Conservation (phyloP, 2,113 vertebrate genomes). For the Nothocercus nigrocapillus region DNA sequence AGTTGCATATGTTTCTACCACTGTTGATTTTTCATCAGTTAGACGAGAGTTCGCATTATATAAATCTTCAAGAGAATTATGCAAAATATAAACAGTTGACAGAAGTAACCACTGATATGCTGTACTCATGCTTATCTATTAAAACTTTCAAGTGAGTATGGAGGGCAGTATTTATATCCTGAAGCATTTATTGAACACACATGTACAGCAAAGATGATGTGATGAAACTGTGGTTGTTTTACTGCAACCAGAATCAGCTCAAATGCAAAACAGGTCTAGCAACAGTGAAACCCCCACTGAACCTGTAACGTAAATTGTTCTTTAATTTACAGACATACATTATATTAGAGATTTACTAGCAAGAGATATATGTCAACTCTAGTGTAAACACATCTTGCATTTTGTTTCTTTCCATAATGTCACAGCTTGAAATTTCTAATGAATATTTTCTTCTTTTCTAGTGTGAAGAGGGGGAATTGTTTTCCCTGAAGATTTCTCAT, state of each 20-base stretch:
- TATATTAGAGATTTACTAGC: not conserved
- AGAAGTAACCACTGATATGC: not conserved
- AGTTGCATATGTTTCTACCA: not conserved
- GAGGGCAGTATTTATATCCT: not conserved
- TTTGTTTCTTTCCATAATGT: not conserved
- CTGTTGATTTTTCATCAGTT: not conserved
- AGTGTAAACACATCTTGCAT: not conserved
- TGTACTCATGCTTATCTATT: not conserved
- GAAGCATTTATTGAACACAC: not conserved
- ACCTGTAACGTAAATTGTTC: not conserved
- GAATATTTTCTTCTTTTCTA: not conserved
- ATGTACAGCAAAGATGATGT: not conserved
- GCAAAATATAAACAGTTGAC: not conserved
- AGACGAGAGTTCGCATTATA: not conserved
- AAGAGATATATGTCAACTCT: not conserved
- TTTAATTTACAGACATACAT: not conserved
- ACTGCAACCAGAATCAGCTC: not conserved
- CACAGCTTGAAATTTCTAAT: not conserved
- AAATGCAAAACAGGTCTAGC: not conserved
- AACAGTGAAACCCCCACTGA: not conserved
- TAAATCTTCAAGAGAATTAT: not conserved
- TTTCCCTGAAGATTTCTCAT: not conserved
- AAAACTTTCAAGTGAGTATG: not conserved
- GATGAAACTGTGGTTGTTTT: not conserved
- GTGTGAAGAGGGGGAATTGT: rapidly evolving